These are phyloP conservation scores for Tachysurus fulvidraco DNA, from an alignment of 2,113 vertebrate genomes.

Conservation along the genomic window DNA sequence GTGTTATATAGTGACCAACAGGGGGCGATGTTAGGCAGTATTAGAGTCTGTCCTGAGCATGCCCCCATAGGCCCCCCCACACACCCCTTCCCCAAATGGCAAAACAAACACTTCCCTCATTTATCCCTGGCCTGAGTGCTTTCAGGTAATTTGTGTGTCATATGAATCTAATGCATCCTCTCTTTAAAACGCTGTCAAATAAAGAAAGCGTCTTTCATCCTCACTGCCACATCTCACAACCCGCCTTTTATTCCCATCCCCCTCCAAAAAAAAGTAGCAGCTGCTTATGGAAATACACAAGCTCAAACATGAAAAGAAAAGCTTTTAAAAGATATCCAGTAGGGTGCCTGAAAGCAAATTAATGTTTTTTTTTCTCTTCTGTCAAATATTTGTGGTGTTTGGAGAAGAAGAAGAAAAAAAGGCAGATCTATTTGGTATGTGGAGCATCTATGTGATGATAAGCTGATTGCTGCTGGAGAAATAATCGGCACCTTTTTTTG, in stretches of 20 bases:
- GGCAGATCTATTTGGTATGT: slow-evolving; percentile 34
- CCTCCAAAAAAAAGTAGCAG: slow-evolving; percentile 34
- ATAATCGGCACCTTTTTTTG: slow-evolving; percentile 36
- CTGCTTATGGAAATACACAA: slow-evolving; percentile 41
- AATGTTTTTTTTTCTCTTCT: slow-evolving; percentile 31
- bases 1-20: slow-evolving; percentile 65
- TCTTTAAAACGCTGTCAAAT: slow-evolving; percentile 47
- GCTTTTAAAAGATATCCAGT: slow-evolving; percentile 51
- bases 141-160: slow-evolving; percentile 66
- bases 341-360: slow-evolving; percentile 51
- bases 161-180: slow-evolving; percentile 62
- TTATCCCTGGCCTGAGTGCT: slow-evolving; percentile 63
- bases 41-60: slow-evolving; percentile 51
- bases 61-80: neutral
- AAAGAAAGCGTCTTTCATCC: slow-evolving; percentile 48
- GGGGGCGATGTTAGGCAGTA: slow-evolving; percentile 76
- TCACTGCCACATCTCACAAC: slow-evolving; percentile 39
- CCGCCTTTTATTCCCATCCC: slow-evolving; percentile 28
- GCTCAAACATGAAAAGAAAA: slow-evolving; percentile 49
- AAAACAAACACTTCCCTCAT: slow-evolving; percentile 68
- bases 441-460: slow-evolving; percentile 38
- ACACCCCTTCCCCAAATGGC: slow-evolving; percentile 55
- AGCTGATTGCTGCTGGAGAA: slow-evolving; percentile 45
- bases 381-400: slow-evolving; percentile 36
- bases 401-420: slow-evolving; percentile 1